A percentile compares a stretch with the other conserved stretches of the same genome.
phyloP scores from a whole-genome alignment of 1,140 invertebrate species.

The Drosophila insularis region DNA sequence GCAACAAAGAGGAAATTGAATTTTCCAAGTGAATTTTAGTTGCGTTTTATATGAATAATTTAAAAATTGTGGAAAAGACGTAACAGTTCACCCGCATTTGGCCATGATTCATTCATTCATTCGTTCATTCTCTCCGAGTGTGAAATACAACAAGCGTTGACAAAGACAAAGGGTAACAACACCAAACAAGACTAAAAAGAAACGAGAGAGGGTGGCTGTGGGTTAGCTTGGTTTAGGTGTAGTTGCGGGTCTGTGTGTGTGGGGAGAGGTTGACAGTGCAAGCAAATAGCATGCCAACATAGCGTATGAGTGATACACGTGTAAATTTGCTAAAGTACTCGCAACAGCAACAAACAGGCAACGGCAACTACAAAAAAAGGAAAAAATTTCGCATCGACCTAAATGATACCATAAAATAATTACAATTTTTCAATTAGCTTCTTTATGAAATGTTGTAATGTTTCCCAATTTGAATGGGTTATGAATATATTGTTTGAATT shows the following conservation, averaged over 20 bases:
- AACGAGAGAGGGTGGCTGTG: neutral
- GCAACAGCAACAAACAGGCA: slow-evolving; percentile 38
- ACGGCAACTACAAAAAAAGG: slow-evolving; percentile 13
- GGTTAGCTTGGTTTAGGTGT: slow-evolving; percentile 18
- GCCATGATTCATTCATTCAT: slow-evolving; percentile 4
- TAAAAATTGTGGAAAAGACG: neutral
- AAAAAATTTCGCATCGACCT: slow-evolving; percentile 15
- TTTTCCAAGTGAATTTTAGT: neutral
- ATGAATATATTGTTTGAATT: no score
- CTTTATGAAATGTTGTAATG: no score
- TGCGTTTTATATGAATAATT: neutral
- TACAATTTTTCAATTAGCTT: no score
- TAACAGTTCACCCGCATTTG: neutral
- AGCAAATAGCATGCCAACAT: slow-evolving; percentile 60
- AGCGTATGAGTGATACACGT: slow-evolving; percentile 75
- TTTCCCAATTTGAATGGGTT: no score
- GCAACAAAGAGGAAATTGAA: neutral
- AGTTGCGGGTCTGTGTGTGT: neutral
- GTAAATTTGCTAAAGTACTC: slow-evolving; percentile 74
- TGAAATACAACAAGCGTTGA: slow-evolving; percentile 3
- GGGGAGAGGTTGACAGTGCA: slow-evolving; percentile 13
- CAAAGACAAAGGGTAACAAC: neutral
- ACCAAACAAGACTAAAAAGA: neutral
- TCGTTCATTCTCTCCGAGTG: neutral
- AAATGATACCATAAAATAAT: slow-evolving; percentile 17